phyloP scores from a whole-genome alignment of 1,140 invertebrate genomes.

The Euglossa dilemma region DNA sequence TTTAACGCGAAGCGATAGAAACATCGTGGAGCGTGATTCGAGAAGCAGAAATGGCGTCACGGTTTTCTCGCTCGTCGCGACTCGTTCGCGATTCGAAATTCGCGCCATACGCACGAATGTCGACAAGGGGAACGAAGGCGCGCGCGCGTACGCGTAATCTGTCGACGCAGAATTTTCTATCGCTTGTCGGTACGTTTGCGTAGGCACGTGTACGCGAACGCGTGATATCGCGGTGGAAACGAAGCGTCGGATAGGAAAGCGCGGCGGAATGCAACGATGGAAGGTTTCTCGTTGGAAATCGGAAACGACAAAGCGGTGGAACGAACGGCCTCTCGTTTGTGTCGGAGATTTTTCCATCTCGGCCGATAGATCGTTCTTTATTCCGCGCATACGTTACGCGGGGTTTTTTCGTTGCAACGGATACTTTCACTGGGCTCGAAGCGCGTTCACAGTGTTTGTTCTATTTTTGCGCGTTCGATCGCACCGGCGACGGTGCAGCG shows the following conservation, averaged over 20 bases:
- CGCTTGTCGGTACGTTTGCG: background rate
- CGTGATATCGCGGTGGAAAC: background rate
- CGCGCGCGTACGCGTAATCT: background rate
- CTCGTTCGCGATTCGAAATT: background rate
- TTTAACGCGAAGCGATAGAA: no score
- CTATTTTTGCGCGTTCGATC: slow-evolving; percentile 29
- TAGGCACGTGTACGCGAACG: background rate
- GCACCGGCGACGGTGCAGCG: background rate
- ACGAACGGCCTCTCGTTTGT: background rate
- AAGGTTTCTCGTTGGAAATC: background rate
- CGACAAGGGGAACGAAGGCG: background rate
- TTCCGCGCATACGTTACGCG: background rate
- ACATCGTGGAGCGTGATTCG: background rate
- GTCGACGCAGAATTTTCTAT: background rate
- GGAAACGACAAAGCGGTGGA: background rate
- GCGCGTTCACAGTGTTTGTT: background rate
- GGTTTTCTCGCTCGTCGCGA: no score
- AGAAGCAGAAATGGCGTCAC: background rate
- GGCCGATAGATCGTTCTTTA: slow-evolving; percentile 7
- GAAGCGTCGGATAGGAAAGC: no score
- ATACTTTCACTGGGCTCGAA: slow-evolving; percentile 27
- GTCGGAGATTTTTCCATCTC: background rate
- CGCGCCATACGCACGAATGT: background rate
- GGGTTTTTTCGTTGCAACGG: background rate
- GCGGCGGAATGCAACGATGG: background rate